These are phyloP conservation scores for Rutilus rutilus DNA, from an alignment of 2,113 vertebrate genomes.

Conservation along the genomic window DNA sequence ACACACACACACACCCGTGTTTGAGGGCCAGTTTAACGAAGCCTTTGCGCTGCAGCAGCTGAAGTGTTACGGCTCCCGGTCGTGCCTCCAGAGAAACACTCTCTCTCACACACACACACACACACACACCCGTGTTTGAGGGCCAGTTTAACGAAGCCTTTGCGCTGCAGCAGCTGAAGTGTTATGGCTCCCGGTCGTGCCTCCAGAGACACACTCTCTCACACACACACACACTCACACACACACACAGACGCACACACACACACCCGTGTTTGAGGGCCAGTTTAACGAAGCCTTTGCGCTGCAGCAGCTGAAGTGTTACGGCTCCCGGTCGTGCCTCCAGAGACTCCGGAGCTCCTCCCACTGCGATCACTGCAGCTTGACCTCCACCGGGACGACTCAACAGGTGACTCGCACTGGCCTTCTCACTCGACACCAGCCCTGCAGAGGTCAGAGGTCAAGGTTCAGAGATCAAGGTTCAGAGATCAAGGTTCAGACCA, in stretches of 20 bases:
- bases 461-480: neutral
- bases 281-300: constrained; percentile 66
- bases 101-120: too few relatives aligned
- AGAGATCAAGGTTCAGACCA: neutral
- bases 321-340: constrained; percentile 75
- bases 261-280: constrained; percentile 61
- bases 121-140: too few relatives aligned
- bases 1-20: too few relatives aligned
- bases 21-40: too few relatives aligned
- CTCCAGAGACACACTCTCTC: too few relatives aligned
- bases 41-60: too few relatives aligned
- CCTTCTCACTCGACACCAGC: constrained; percentile 67
- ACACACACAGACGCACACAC: neutral
- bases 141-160: too few relatives aligned
- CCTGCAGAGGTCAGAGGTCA: constrained; percentile 51
- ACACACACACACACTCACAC: too few relatives aligned
- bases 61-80: too few relatives aligned
- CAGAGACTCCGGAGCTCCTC: constrained; percentile 75
- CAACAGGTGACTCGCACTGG: constrained; percentile 60
- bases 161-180: too few relatives aligned
- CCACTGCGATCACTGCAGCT: constrained; percentile 71
- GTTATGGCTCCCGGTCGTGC: too few relatives aligned
- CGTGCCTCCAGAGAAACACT: too few relatives aligned
- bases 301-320: constrained; percentile 56
- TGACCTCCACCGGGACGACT: constrained; percentile 69